phyloP scores from a whole-genome alignment of 2,113 vertebrate genomes.

The Emydura subglobosa region DNA sequence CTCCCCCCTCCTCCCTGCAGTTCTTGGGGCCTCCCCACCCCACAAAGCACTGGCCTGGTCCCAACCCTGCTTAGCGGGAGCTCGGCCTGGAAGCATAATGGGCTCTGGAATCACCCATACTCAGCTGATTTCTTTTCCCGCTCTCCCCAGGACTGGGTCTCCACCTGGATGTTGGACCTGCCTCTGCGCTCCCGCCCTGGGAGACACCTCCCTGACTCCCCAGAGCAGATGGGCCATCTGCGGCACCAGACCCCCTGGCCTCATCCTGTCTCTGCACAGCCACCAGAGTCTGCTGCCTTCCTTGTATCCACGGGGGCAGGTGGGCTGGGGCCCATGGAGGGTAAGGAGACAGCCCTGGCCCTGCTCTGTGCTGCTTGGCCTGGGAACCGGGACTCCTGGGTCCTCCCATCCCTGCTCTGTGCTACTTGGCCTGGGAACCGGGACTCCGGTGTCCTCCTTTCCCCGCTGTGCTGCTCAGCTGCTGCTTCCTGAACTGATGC shows the following conservation, averaged over 20 bases:
- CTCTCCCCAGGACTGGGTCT: not conserved
- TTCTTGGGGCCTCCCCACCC: not conserved
- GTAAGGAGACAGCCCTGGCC: not conserved
- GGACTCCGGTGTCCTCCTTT: too few relatives aligned
- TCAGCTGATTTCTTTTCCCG: not conserved
- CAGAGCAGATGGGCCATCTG: not conserved
- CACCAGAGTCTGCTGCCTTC: not conserved
- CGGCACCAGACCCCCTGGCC: not conserved
- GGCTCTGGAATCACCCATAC: too few relatives aligned
- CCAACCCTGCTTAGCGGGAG: not conserved
- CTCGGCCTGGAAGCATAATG: not conserved
- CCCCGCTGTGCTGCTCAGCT: not conserved
- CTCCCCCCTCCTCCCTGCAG: not conserved
- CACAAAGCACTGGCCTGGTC: not conserved
- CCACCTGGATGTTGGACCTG: too few relatives aligned
- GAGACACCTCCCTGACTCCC: not conserved
- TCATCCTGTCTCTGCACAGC: not conserved
- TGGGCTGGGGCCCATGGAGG: not conserved
- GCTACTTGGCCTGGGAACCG: too few relatives aligned
- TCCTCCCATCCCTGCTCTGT: not conserved
- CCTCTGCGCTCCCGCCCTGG: not conserved
- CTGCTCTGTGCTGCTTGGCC: not conserved
- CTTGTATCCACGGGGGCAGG: not conserved
- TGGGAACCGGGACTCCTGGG: not conserved
- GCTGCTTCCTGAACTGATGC: not conserved